phyloP scores from a whole-genome alignment of 2,113 vertebrate species.

The Dicrurus megarhynchus region DNA sequence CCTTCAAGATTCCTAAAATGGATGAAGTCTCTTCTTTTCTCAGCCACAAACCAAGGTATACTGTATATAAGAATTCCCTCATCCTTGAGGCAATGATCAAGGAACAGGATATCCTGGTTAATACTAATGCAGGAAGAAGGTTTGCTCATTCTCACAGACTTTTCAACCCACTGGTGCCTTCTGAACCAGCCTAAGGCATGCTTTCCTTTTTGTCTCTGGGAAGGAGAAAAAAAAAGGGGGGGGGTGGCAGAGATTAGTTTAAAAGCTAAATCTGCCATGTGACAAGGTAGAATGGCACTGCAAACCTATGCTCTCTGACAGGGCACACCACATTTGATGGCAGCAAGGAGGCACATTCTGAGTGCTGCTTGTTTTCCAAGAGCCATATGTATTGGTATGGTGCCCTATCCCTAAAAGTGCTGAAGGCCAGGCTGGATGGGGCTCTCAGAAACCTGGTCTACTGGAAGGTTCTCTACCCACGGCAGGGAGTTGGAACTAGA shows the following conservation, averaged over 20 bases:
- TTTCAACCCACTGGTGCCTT: slow-evolving; percentile 38
- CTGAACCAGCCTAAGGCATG: background rate
- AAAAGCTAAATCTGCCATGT: background rate
- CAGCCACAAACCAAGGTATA: slow-evolving; percentile 44
- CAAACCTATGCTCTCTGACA: background rate
- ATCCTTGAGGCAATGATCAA: slow-evolving; percentile 51
- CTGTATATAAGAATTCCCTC: background rate
- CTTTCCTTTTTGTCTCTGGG: background rate
- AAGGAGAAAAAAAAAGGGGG: accelerated
- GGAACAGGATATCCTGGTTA: slow-evolving; percentile 61
- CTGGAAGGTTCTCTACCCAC: background rate
- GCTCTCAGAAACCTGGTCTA: background rate
- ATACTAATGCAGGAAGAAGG: slow-evolving; percentile 48
- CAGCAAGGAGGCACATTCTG: background rate
- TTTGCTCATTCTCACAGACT: slow-evolving; percentile 45
- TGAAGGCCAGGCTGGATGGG: background rate
- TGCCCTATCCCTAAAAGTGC: background rate
- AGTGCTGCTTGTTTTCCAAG: background rate
- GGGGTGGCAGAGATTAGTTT: background rate
- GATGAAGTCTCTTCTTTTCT: slow-evolving; percentile 52
- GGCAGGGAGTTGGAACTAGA: background rate
- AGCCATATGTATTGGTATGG: background rate
- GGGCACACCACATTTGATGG: accelerated
- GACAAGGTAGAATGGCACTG: background rate
- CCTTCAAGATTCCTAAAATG: slow-evolving; percentile 51